Evolutionary conservation across 2,797 vertebrate genomes (phyloP).

Genomic region (Acomys russatus): DNA sequence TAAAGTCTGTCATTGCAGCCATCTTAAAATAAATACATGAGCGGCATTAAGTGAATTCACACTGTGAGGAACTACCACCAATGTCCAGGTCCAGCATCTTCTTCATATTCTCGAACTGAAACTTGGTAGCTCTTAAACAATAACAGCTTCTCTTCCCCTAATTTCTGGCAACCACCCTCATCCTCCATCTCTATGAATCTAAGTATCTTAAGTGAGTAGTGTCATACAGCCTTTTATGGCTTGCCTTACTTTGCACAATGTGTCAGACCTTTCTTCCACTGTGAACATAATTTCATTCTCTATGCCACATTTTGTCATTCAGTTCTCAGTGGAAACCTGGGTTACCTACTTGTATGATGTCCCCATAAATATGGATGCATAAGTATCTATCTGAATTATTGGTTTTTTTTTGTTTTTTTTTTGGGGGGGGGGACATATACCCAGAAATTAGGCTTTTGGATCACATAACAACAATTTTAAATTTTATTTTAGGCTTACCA

Average conservation of each 20-base stretch:
- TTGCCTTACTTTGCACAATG: neutral
- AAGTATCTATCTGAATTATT: slow-evolving; percentile 23
- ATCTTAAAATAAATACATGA: neutral
- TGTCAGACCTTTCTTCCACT: slow-evolving; percentile 12
- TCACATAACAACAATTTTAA: neutral
- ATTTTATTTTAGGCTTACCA: neutral
- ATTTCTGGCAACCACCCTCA: neutral
- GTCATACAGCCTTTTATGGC: neutral
- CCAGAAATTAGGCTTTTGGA: neutral
- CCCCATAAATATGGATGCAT: neutral
- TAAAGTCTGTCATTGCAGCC: neutral
- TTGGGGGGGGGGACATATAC: neutral
- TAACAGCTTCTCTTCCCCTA: neutral
- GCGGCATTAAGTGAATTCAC: neutral
- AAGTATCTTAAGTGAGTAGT: neutral
- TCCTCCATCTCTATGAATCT: neutral
- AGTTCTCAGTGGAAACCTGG: neutral
- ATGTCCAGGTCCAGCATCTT: neutral
- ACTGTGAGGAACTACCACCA: neutral
- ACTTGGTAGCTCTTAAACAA: neutral
- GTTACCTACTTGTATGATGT: neutral
- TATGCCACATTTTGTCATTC: neutral
- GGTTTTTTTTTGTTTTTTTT: too few relatives aligned
- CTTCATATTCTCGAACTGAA: slow-evolving; percentile 34
- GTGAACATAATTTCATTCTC: neutral